Evolutionary conservation across 2,888 invertebrate species (phyloP).

Genomic region (Ceramica pisi): DNA sequence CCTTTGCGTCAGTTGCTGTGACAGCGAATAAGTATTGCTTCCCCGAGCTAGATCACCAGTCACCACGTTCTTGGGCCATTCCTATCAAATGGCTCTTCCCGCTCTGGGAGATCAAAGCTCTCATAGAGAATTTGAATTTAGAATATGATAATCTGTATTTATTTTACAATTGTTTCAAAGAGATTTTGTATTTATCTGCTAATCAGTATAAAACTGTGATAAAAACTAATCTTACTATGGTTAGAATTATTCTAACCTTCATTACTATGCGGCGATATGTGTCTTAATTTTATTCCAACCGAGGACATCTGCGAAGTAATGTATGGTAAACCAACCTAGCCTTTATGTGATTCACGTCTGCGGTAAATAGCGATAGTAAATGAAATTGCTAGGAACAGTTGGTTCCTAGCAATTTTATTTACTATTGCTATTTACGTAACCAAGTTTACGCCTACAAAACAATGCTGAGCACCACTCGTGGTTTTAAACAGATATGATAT

Average conservation of each 20-base stretch:
- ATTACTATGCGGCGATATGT: not conserved
- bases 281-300: not conserved
- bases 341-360: not conserved
- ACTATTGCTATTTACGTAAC: not conserved
- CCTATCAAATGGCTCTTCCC: too few species aligned
- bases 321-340: conserved; percentile 9
- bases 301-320: not conserved
- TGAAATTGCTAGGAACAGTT: not conserved
- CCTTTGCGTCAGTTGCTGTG: too few species aligned
- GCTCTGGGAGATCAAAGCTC: too few species aligned
- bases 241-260: too few species aligned
- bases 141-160: not conserved
- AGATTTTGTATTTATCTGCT: not conserved
- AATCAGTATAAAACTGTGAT: too few species aligned
- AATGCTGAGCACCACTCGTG: conserved; percentile 8
- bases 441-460: conserved; percentile 1
- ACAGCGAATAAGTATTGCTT: too few species aligned
- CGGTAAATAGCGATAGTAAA: not conserved
- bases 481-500: conserved; percentile 16
- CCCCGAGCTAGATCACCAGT: too few species aligned
- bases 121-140: not conserved
- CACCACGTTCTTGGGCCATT: too few species aligned
- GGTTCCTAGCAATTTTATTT: not conserved
- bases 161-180: too few species aligned
- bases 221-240: too few species aligned